These are phyloP conservation scores for Bathybates hornii DNA, from an alignment of 2,113 vertebrate species.

Conservation along the genomic window DNA sequence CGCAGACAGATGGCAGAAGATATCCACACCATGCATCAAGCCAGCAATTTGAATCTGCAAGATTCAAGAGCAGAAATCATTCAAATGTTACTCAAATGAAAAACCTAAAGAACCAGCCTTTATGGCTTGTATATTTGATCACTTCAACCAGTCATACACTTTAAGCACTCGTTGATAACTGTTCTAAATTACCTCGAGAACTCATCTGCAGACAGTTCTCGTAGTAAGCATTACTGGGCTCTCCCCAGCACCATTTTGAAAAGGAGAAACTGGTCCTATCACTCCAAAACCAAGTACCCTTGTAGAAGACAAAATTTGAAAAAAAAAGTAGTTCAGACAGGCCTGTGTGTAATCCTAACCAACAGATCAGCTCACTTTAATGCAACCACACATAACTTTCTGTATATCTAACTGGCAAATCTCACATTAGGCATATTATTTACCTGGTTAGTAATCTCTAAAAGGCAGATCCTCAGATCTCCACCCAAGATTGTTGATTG, in stretches of 20 bases:
- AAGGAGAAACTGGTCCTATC: fast-evolving
- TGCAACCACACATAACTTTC: background rate
- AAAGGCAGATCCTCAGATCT: background rate
- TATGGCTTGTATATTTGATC: background rate
- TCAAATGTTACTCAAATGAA: background rate
- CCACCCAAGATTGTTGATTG: background rate
- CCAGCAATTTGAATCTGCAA: background rate
- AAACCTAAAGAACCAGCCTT: background rate
- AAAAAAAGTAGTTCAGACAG: background rate
- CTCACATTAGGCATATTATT: background rate
- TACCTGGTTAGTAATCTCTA: background rate
- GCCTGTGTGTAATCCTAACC: fast-evolving
- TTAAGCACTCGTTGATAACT: fast-evolving
- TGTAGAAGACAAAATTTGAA: background rate
- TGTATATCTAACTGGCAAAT: background rate
- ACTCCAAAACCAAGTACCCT: fast-evolving
- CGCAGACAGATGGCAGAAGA: fast-evolving
- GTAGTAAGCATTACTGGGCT: fast-evolving
- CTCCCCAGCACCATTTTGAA: background rate
- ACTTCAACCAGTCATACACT: background rate
- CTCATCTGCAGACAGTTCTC: background rate
- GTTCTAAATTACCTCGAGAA: no score
- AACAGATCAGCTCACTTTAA: background rate
- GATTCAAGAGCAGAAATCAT: background rate
- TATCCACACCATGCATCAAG: fast-evolving